Conservation (phyloP, 1,140 invertebrate species). For the Hetaerina americana region DNA sequence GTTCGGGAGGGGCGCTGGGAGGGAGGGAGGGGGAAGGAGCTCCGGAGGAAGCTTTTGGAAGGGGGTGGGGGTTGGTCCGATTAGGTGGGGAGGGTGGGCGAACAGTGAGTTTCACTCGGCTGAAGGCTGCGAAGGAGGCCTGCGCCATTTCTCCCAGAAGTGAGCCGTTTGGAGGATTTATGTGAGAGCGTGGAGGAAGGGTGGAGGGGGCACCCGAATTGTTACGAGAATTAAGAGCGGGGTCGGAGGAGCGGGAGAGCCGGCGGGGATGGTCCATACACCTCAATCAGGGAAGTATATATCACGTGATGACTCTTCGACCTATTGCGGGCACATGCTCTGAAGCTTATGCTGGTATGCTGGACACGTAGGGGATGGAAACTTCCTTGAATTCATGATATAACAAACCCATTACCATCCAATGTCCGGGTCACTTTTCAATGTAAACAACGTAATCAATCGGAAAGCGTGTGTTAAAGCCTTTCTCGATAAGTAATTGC, state of each 20-base stretch:
- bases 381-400: too few relatives aligned
- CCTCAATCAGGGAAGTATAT: not conserved
- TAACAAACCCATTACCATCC: too few relatives aligned
- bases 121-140: not conserved
- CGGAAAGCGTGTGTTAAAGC: too few relatives aligned
- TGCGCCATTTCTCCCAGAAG: not conserved
- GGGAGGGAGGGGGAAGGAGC: not conserved
- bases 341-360: too few relatives aligned
- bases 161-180: constrained; percentile 3
- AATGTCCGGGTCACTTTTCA: too few relatives aligned
- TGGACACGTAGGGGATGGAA: too few relatives aligned
- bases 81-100: not conserved
- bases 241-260: too few relatives aligned
- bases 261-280: not conserved
- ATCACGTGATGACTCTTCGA: too few relatives aligned
- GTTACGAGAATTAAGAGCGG: not conserved
- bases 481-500: too few relatives aligned
- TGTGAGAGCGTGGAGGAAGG: not conserved
- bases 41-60: not conserved
- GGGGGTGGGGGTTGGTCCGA: not conserved
- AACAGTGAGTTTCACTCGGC: not conserved
- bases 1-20: not conserved
- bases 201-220: not conserved
- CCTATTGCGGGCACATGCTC: too few relatives aligned
- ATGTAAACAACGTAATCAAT: too few relatives aligned